Base-by-base conservation (phyloP, 2,797 vertebrate genomes). In the Capromys pilorides region DNA sequence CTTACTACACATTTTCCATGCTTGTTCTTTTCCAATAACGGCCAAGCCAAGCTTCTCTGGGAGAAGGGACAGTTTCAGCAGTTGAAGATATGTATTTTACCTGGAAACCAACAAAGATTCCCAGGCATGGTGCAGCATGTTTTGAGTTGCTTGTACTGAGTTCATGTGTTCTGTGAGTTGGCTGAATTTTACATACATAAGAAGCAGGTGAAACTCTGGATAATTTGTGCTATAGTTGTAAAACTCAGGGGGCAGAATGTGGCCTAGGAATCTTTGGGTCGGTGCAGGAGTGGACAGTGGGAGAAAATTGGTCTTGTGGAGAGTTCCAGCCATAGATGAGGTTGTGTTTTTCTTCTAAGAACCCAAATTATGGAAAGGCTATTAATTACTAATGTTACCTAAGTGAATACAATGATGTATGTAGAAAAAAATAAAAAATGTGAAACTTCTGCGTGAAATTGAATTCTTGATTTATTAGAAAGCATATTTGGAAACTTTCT, bases 311-410 rank as follows among this genome's bases (percentile, higher is more conserved):
- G 36, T 67, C 75, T 94, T 67, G 41, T 54, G 54, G 82, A 82
- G 36, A 88, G 82, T 33, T 49, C 61, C 12, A 79, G 83, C 12
- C 31, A 51, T 57, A 62, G 39, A 77, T n/a, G 51, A 33, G 22
- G 51, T 78, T 51, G 22, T 88, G 14, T 62, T 86, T 90, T 86
- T 85, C 69, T 83, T 77, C 31, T 96, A 81, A 94, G 78, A 95
- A 69, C 21, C 4, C 33, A 93, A 93, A 51, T 86, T n/a, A 71
- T 11, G 16, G 26, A 92, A 88, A 69, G 92, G 5, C 24, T 89
- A n/a, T 33, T 45, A 54, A n/a, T 80, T 8, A 83, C 14, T 69
- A 80, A 31, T 41, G 13, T 67, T 87, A 79, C 49, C 22, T 45
- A 39, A 86, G 39, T 45, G 59, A 90, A 66, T 87, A 9, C 82